Conservation (phyloP, 2,888 invertebrate genomes). For the Drosophila kokeensis region DNA sequence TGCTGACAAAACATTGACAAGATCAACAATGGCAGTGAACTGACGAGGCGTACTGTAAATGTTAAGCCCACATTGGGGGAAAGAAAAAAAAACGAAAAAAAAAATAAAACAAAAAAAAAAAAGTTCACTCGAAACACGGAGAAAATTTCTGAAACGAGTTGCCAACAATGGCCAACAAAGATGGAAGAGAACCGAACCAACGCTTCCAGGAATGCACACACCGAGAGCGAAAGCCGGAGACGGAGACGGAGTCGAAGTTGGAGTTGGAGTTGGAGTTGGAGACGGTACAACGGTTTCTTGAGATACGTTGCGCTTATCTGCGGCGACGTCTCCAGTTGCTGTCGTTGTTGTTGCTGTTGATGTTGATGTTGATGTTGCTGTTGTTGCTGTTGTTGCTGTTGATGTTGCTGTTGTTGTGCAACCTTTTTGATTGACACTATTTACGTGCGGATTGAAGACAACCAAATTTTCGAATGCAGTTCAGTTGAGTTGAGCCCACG, state of each 20-base stretch:
- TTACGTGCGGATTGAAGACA: constrained; percentile 71
- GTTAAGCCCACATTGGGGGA: constrained; percentile 45
- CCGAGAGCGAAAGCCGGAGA: constrained; percentile 7
- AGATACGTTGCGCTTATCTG: constrained; percentile 35
- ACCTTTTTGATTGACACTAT: constrained; percentile 76
- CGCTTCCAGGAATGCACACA: constrained; percentile 56
- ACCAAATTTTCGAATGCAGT: constrained; percentile 48
- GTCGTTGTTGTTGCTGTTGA: constrained; percentile 21
- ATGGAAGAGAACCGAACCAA: constrained; percentile 23
- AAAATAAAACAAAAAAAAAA: background rate
- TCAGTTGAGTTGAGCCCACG: constrained; percentile 41
- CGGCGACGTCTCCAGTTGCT: constrained; percentile 22
- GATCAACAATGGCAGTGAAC: constrained; percentile 56
- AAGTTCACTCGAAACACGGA: constrained; percentile 53
- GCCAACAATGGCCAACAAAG: constrained; percentile 35
- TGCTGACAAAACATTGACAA: constrained; percentile 65
- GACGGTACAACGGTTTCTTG: constrained; percentile 62
- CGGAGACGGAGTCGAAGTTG: background rate
- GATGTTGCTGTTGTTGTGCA: constrained; percentile 46
- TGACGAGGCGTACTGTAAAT: constrained; percentile 67
- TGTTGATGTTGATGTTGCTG: constrained; percentile 22
- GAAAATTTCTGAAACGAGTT: constrained; percentile 39
- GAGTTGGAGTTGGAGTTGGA: constrained; percentile 2
- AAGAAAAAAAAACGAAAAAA: background rate
- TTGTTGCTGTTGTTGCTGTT: constrained; percentile 11